Base-by-base conservation (phyloP, 2,113 vertebrate species). In the Chaenogobius annularis region DNA sequence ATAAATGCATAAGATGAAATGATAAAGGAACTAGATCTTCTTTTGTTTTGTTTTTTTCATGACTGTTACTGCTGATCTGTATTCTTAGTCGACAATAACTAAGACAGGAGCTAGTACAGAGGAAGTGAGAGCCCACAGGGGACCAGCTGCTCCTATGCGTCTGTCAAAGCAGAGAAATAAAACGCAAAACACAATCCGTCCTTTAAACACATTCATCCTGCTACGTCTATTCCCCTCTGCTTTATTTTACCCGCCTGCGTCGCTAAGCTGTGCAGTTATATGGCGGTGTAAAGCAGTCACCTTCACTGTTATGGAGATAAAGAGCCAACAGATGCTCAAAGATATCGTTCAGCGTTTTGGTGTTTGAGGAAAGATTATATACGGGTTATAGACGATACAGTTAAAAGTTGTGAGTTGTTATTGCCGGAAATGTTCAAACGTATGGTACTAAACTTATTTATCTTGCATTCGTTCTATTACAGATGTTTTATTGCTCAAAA, bases 231-330 rank as follows among this genome's bases (percentile, higher is more conserved):
- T 11, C 40, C 26, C 26, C 10, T 50, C 54, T 37, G 37, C 59
- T 64, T 62, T 52, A 55, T 26, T 73, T 47, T 37, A 5, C 58
- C 35, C 61, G 1, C 58, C 23, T 65, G 1, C 63, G 26, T 72
- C 1, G 7, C 19, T 52, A n/a, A 67, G 54, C 64, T 72, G 44
- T 78, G 66, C 35, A 35, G 65, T 72, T 83, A 70, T 62, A 66
- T 13, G 40, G n/a, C 67, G 69, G 10, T 62, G 15, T 37, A 37
- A 62, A 62, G 12, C 55, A 22, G 54, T 22, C 55, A 58, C 22
- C 55, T 58, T 61, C 58, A 26, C 58, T 35, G 66, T 48, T n/a
- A n/a, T 52, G 14, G 47, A 13, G 56, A 56, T 73, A 8, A 22
- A 66, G 35, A 55, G 17, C 23, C 54, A 26, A 10, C 52, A 35